Evolutionary conservation across 2,113 vertebrate genomes (phyloP).

Genomic region (Hylia prasina): DNA sequence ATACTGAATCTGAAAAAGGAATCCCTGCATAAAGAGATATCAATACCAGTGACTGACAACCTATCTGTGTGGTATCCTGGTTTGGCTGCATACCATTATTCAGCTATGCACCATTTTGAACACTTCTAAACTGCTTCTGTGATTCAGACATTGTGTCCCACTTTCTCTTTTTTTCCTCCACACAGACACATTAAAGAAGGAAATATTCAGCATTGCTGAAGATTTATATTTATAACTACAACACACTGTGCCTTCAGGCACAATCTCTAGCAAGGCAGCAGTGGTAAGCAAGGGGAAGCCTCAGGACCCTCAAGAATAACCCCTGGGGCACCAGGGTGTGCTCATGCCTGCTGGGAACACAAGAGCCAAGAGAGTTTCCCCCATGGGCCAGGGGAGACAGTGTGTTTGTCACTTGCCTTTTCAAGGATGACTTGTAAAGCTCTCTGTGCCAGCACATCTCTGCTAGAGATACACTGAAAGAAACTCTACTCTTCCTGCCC

Average conservation of each 20-base stretch:
- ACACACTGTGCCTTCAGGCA: neutral
- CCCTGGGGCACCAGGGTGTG: rapidly evolving
- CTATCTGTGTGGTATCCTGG: neutral
- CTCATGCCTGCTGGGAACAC: neutral
- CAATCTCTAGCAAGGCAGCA: neutral
- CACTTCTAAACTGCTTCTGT: neutral
- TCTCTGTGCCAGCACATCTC: neutral
- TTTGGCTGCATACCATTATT: neutral
- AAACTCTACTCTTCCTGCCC: neutral
- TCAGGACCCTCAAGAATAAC: neutral
- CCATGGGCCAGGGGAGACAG: neutral
- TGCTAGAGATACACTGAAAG: neutral
- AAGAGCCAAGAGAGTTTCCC: neutral
- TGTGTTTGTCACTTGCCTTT: neutral
- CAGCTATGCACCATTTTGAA: neutral
- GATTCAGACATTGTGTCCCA: constrained; percentile 11
- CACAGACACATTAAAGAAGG: neutral
- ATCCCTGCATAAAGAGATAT: neutral
- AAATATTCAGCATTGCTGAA: neutral
- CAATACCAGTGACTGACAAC: neutral
- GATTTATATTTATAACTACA: constrained; percentile 1
- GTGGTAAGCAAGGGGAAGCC: neutral
- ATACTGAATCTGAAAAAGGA: constrained; percentile 1
- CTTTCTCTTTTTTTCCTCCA: neutral
- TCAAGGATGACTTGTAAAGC: neutral